A percentile compares a stretch with the other conserved stretches of the same genome.
These are phyloP conservation scores for Synchiropus splendidus DNA, from an alignment of 2,113 vertebrate species.

Conservation along the genomic window DNA sequence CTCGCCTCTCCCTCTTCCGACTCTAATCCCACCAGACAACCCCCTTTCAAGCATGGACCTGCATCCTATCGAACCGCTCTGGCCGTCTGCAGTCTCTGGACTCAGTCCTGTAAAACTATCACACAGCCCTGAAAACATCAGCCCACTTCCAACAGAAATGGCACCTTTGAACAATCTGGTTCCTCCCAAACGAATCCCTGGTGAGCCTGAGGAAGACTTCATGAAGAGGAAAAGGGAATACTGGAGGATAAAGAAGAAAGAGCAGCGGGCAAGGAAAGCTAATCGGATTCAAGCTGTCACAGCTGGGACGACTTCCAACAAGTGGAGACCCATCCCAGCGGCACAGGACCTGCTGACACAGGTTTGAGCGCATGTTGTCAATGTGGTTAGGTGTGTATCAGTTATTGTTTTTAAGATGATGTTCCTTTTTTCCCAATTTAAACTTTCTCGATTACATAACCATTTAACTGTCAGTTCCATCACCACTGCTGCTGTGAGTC, in stretches of 20 bases:
- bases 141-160: background rate
- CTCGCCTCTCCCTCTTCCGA: conserved; percentile 1
- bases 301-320: conserved; percentile 9
- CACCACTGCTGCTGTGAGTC: too few relatives aligned
- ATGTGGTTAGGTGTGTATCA: too few relatives aligned
- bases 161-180: conserved; percentile 14
- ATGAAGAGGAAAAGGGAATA: conserved; percentile 64
- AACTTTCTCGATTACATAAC: too few relatives aligned
- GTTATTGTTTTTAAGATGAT: too few relatives aligned
- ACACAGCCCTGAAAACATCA: conserved; percentile 1
- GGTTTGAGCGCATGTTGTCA: conserved; percentile 3
- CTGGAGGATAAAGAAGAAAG: conserved; percentile 73
- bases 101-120: conserved; percentile 13
- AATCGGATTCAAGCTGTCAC: conserved; percentile 31
- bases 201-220: conserved; percentile 56
- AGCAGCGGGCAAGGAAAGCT: conserved; percentile 69
- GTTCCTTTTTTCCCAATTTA: too few relatives aligned
- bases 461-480: too few relatives aligned
- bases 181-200: conserved; percentile 46
- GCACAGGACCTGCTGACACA: conserved; percentile 16
- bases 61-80: conserved; percentile 22
- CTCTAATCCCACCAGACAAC: conserved; percentile 41
- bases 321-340: conserved; percentile 25
- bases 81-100: conserved; percentile 1
- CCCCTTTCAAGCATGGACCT: conserved; percentile 43